Evolutionary conservation across 2,113 vertebrate species (phyloP), one percentile per base, ranked within the genome.

Genomic region (Cricetomys ansorgei): DNA sequence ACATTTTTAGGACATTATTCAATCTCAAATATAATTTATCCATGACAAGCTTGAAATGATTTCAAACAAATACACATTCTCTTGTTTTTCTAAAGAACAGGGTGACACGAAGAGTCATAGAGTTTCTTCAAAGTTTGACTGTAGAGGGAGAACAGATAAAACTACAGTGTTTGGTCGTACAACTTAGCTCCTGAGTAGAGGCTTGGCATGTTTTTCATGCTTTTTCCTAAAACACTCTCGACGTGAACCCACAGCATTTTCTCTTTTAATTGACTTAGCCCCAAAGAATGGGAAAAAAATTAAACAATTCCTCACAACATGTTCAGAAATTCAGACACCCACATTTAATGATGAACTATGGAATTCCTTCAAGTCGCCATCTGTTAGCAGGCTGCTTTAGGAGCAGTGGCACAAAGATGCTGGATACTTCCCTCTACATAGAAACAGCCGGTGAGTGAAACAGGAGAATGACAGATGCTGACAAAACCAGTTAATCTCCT

Each of bases 331-430:
- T 40, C 88, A 95, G 95, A 96, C 96, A 94, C 53, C 65, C 72
- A 88, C 91, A 59, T 94, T 95, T 97, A 95, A 97, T 92, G 88
- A 97, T 97, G 85, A 97, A 98, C 95, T 94, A 94, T 91, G 92
- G 95, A 70, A 90, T 86, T 93, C 96, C 85, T 94, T 93, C 75
- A 94, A 93, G 88, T 88, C 76, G 45, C 95, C 94, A 97, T 95
- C 97, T 97, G 96, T 93, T 86, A 91, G 64, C 92, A 96, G 80
- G 92, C 31, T 85, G 59, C 69, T 72, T 80, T 75, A 62, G 92
- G 43, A 57, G 65, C 88, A 92, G 75, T 12, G 37, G 48, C 62
- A 40, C 94, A 94, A 86, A 95, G 53, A 97, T 94, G 80, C 62
- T 94, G 81, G 70, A 34, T 92, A 89, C 65, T 93, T 88, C 90